Percentiles rank a stretch among this genome's conserved stretches.
These are phyloP conservation scores for Nowickia ferox DNA, from an alignment of 2,888 invertebrate species.

Conservation along the genomic window DNA sequence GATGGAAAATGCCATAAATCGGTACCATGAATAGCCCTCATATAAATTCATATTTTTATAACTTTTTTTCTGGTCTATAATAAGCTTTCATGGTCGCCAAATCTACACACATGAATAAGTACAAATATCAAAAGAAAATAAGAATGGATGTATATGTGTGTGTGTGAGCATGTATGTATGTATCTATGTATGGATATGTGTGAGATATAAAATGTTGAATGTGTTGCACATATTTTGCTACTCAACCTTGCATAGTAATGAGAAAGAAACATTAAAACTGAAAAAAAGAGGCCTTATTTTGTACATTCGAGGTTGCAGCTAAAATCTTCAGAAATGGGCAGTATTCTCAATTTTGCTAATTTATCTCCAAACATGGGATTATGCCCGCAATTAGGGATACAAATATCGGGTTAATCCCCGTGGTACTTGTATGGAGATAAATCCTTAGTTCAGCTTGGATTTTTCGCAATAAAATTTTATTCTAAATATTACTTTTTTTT, in stretches of 20 bases:
- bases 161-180: background rate
- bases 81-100: conserved; percentile 64
- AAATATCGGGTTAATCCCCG: no score
- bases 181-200: background rate
- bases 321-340: no score
- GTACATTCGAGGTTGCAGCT: background rate
- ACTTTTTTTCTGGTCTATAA: conserved; percentile 34
- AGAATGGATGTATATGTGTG: background rate
- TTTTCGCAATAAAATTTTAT: no score
- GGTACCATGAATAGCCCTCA: background rate
- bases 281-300: background rate
- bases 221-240: conserved; percentile 14
- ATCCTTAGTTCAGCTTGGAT: no score
- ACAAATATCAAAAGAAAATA: conserved; percentile 1
- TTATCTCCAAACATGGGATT: no score
- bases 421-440: no score
- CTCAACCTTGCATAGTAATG: conserved; percentile 2
- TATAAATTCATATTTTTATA: conserved; percentile 15
- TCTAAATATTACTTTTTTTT: no score
- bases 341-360: no score
- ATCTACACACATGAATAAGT: conserved; percentile 34
- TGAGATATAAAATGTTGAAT: conserved; percentile 17
- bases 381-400: no score
- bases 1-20: no score
- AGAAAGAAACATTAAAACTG: background rate